These are phyloP conservation scores for Schizopygopsis pylzovi DNA, from an alignment of 2,797 vertebrate species.

Conservation along the genomic window DNA sequence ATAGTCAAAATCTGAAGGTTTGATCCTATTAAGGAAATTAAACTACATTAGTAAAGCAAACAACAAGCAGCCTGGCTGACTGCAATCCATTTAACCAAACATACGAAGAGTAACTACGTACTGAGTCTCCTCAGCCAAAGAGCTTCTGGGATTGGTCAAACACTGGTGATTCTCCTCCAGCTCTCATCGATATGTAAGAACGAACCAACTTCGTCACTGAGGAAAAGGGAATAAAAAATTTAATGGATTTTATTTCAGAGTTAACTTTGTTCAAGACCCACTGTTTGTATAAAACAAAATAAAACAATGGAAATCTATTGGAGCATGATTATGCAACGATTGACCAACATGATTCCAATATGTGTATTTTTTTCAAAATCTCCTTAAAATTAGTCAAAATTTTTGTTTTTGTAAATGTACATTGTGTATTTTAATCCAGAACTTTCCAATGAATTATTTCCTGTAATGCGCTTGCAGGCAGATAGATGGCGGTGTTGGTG, in stretches of 20 bases:
- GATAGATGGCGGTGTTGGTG: constrained; percentile 41
- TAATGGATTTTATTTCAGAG: not conserved
- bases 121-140: constrained; percentile 80
- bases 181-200: constrained; percentile 80
- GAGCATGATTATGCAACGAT: not conserved
- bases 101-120: constrained; percentile 66
- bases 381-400: not conserved
- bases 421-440: not conserved
- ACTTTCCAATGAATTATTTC: not conserved
- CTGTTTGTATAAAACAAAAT: not conserved
- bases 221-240: constrained; percentile 5
- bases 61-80: not conserved
- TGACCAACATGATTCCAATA: not conserved
- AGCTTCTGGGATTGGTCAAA: constrained; percentile 68
- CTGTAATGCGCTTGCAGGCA: not conserved
- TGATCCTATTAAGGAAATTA: constrained; percentile 69
- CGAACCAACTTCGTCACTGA: constrained; percentile 76
- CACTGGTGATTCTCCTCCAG: constrained; percentile 69
- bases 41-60: constrained; percentile 33
- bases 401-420: not conserved
- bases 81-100: not conserved
- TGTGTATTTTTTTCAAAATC: not conserved
- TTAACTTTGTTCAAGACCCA: not conserved
- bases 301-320: not conserved
- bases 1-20: constrained; percentile 83